Conservation (phyloP, 2,888 invertebrate genomes). For the Latheticus oryzae region DNA sequence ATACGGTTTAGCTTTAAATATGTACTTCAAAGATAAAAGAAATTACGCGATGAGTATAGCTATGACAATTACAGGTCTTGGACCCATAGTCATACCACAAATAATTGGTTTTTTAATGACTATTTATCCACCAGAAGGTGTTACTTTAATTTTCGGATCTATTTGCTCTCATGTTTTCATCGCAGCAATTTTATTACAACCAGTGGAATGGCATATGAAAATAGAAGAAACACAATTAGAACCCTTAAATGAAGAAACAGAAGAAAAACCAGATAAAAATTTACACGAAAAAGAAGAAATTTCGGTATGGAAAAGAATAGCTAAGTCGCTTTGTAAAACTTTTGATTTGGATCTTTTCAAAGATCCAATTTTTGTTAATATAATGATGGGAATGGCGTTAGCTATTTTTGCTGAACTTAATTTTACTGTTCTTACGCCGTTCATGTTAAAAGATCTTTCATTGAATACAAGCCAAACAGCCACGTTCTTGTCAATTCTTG, state of each 20-base stretch:
- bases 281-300: too few species aligned
- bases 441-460: slow-evolving; percentile 74
- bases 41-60: slow-evolving; percentile 73
- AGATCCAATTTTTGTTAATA: slow-evolving; percentile 76
- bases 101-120: slow-evolving; percentile 70
- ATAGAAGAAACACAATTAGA: slow-evolving; percentile 40
- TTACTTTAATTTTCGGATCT: slow-evolving; percentile 73
- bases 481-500: slow-evolving; percentile 72
- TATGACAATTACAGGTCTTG: slow-evolving; percentile 76
- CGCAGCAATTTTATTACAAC: slow-evolving; percentile 73
- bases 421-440: slow-evolving; percentile 75
- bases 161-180: slow-evolving; percentile 72
- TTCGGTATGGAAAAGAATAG: slow-evolving; percentile 1
- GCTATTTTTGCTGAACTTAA: slow-evolving; percentile 78
- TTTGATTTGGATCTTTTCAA: slow-evolving; percentile 75
- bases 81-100: slow-evolving; percentile 75
- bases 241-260: slow-evolving; percentile 11
- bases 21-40: slow-evolving; percentile 73
- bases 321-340: slow-evolving; percentile 64
- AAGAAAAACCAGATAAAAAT: slow-evolving; percentile 13
- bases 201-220: slow-evolving; percentile 76
- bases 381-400: slow-evolving; percentile 76
- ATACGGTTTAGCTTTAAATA: slow-evolving; percentile 74
- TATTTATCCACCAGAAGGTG: slow-evolving; percentile 71
- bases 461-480: slow-evolving; percentile 72